Evolutionary conservation across 2,797 vertebrate genomes (phyloP), one percentile per base, ranked within the genome.

Genomic region (Lagorchestes hirsutus): DNA sequence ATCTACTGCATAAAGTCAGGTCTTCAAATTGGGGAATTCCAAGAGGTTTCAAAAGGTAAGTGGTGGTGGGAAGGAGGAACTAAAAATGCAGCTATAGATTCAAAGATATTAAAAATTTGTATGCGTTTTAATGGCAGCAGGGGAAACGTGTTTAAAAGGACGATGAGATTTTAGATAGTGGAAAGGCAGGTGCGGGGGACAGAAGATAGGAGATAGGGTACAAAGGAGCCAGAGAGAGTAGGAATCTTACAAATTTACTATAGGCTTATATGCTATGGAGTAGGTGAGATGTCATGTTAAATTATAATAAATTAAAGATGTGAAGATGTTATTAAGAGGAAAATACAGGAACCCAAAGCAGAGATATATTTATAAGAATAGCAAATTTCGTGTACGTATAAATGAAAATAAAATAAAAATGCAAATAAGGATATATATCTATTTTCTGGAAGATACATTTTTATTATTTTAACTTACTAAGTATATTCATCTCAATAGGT

Each of bases 101-200:
- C 13, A 91, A 9, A 34, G 52, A 55, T 55, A 92, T 62, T 6
- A 1, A 92, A 2, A 91, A 57, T 92, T 29, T 62, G 1, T 67
- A 93, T 46, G 4, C 1, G 40, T 90, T 67, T 87, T 87, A 90
- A 90, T 58, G n/a, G 62, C 10, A 67, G 29, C 2, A n/a, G 93
- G 8, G 11, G 94, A 4, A 90, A 90, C 58, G 0, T 82, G 6
- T 97, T 96, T 91, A 94, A 94, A 74, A 46, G 56, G 34, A 95
- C 55, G 87, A 31, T 56, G 40, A 57, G 31, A 67, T 91, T 50
- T 54, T 87, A 28, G 3, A 40, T 18, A 96, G 34, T 27, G 29
- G 90, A 90, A 95, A 57, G 28, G 0, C 1, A 6, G 56, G 24
- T 52, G 0, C n/a, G 18, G 1, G 56, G 9, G 90, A 13, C 95